phyloP scores from a whole-genome alignment of 1,140 invertebrate species.

The Xylocopa sonorina region DNA sequence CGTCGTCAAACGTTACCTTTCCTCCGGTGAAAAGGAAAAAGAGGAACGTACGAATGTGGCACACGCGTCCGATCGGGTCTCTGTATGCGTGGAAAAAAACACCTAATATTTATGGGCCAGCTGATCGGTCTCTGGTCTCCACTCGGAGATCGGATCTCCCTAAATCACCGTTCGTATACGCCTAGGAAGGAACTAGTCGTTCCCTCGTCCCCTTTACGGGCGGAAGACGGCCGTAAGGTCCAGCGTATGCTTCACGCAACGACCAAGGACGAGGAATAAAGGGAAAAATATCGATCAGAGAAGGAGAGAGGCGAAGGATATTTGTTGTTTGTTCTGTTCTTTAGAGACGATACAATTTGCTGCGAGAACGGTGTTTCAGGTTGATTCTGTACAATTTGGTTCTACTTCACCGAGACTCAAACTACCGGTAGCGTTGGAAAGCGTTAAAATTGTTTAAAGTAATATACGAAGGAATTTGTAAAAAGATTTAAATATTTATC shows the following conservation, averaged over 20 bases:
- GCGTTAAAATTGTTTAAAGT: too few relatives aligned
- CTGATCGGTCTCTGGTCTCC: conserved; percentile 73
- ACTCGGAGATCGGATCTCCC: conserved; percentile 75
- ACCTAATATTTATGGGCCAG: conserved; percentile 78
- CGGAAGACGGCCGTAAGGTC: conserved; percentile 55
- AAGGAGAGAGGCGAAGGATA: conserved; percentile 11
- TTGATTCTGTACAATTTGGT: not conserved
- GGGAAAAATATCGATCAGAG: conserved; percentile 34
- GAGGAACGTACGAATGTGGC: conserved; percentile 6
- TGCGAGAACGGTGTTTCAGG: not conserved
- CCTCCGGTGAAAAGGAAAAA: conserved; percentile 19
- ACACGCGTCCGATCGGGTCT: not conserved
- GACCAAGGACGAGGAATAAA: conserved; percentile 41
- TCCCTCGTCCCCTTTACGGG: conserved; percentile 48
- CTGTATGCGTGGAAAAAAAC: conserved; percentile 69
- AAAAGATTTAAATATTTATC: not conserved
- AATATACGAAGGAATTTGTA: not conserved
- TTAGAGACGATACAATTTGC: not conserved
- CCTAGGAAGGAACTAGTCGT: conserved; percentile 73
- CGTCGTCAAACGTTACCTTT: conserved; percentile 64
- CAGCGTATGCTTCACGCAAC: conserved; percentile 51
- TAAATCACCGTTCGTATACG: conserved; percentile 76
- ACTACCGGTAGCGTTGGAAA: not conserved
- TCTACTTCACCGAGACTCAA: too few relatives aligned
- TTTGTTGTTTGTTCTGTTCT: conserved; percentile 19